Percentiles rank a stretch among this genome's conserved stretches.
Conservation (phyloP, 2,113 vertebrate genomes). For the Corvus moneduloides region DNA sequence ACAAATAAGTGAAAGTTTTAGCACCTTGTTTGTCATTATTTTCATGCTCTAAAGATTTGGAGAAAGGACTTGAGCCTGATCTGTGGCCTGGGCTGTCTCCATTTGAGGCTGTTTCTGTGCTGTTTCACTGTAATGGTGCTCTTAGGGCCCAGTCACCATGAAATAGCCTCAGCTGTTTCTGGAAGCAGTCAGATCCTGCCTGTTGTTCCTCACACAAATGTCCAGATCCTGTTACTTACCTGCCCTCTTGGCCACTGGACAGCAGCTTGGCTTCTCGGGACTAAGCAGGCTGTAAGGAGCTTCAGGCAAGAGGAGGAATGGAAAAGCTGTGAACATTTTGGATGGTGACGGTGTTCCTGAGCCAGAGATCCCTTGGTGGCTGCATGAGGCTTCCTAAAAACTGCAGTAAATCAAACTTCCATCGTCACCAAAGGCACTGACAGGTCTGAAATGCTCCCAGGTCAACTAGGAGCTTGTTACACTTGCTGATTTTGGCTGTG, state of each 20-base stretch:
- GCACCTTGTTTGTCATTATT: neutral
- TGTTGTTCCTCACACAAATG: conserved; percentile 36
- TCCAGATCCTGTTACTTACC: conserved; percentile 26
- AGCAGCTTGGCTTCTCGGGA: neutral
- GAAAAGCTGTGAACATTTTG: neutral
- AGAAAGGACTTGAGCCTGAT: neutral
- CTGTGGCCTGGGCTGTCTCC: neutral
- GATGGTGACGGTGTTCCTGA: neutral
- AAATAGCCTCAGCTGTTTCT: neutral
- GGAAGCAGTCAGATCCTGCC: neutral
- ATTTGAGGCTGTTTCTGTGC: neutral
- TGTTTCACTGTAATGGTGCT: neutral
- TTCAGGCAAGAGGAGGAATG: neutral
- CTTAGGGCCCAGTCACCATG: neutral
- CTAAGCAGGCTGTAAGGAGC: neutral
- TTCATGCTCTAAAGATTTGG: neutral
- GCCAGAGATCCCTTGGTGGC: neutral
- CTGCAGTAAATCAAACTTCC: neutral
- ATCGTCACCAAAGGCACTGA: neutral
- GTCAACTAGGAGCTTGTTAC: neutral
- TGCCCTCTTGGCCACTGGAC: neutral
- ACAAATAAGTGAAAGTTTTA: neutral
- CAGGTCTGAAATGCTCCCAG: neutral
- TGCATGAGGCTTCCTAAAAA: neutral
- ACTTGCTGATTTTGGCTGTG: neutral